A percentile compares a stretch with the other conserved stretches of the same genome.
phyloP scores from a whole-genome alignment of 2,113 vertebrate species.

The Apodemus speciosus region DNA sequence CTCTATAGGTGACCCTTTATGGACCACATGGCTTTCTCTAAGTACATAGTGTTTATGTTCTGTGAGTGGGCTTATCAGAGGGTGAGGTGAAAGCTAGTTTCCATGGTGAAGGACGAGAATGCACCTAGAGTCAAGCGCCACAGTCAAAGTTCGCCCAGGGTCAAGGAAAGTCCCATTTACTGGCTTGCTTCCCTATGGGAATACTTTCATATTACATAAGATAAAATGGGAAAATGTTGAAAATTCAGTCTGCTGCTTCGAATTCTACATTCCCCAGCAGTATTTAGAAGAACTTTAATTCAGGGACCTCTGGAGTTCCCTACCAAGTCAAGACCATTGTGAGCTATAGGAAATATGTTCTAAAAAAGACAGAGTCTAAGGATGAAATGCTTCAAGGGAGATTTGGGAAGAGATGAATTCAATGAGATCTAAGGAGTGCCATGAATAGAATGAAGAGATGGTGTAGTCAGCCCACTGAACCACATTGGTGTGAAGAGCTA shows the following conservation, averaged over 20 bases:
- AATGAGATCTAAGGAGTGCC: background rate
- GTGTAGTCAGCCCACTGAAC: background rate
- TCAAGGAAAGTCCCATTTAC: background rate
- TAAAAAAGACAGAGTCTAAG: constrained; percentile 32
- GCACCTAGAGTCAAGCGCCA: background rate
- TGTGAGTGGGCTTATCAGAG: background rate
- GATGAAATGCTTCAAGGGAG: constrained; percentile 8
- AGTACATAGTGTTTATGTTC: background rate
- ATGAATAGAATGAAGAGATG: background rate
- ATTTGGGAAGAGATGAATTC: background rate
- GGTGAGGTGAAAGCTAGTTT: background rate
- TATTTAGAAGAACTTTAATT: constrained; percentile 2
- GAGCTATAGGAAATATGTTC: constrained; percentile 16
- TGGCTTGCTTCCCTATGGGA: background rate
- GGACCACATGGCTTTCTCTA: background rate
- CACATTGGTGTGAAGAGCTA: background rate
- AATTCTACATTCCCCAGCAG: background rate
- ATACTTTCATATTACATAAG: background rate
- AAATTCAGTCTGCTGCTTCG: background rate
- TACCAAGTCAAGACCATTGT: background rate
- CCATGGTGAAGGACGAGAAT: constrained; percentile 10
- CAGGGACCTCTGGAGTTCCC: background rate
- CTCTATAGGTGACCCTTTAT: background rate
- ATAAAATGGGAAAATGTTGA: background rate
- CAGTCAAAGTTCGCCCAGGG: background rate